Percentiles rank a stretch among this genome's conserved stretches.
Evolutionary conservation across 2,888 invertebrate species (phyloP).

Genomic region (Deilephila elpenor): DNA sequence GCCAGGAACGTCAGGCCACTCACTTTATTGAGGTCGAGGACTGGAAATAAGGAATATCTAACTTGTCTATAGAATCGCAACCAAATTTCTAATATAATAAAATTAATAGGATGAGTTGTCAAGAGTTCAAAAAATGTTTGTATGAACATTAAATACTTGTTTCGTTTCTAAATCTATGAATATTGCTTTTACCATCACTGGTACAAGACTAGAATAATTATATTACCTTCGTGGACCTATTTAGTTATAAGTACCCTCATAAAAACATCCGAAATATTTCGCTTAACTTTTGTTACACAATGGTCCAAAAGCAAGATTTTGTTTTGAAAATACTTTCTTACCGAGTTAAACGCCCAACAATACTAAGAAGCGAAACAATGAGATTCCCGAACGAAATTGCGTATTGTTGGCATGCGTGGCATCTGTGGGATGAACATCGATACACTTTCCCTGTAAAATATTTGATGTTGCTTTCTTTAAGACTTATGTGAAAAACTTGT

Average conservation of each 20-base stretch:
- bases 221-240: no score
- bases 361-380: constrained; percentile 9
- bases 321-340: constrained; percentile 16
- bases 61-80: no score
- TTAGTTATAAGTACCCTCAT: background rate
- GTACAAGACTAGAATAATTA: no score
- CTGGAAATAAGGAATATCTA: no score
- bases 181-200: no score
- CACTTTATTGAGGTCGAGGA: no score
- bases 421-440: background rate
- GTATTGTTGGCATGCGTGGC: constrained; percentile 10
- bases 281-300: background rate
- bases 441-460: constrained; percentile 12
- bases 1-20: no score
- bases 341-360: constrained; percentile 1
- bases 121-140: no score
- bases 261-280: background rate
- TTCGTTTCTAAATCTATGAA: no score
- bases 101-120: no score
- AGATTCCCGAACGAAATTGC: constrained; percentile 19
- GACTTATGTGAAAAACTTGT: background rate
- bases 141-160: no score
- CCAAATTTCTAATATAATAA: no score
- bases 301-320: background rate
- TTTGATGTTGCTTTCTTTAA: background rate